Conservation (phyloP, 1,140 invertebrate genomes). For the Marisa cornuarietis region DNA sequence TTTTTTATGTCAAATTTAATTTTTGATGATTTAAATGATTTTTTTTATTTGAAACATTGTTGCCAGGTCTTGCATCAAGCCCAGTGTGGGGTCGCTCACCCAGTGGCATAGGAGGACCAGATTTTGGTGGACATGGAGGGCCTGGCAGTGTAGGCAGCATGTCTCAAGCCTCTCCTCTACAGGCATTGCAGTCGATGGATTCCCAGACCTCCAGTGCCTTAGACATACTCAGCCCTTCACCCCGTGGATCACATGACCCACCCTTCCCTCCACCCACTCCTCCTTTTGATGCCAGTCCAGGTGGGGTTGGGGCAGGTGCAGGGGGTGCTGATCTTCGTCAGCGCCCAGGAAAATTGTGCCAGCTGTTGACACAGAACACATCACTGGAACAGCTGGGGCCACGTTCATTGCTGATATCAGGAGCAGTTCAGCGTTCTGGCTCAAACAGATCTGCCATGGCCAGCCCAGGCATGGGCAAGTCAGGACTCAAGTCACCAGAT, state of each 20-base stretch:
- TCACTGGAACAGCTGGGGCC: conserved; percentile 18
- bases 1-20: no score
- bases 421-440: conserved; percentile 13
- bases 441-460: conserved; percentile 30
- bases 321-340: conserved; percentile 1
- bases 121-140: conserved; percentile 19
- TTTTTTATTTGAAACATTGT: background rate
- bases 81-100: conserved; percentile 30
- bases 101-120: conserved; percentile 10
- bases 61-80: conserved; percentile 19
- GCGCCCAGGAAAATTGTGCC: conserved; percentile 49
- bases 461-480: conserved; percentile 31
- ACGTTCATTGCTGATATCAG: background rate
- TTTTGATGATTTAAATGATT: no score
- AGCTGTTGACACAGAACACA: conserved; percentile 44
- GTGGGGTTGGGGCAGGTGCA: background rate
- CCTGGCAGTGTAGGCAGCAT: conserved; percentile 22
- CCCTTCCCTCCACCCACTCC: conserved; percentile 16
- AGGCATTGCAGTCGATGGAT: conserved; percentile 34
- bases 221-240: conserved; percentile 20
- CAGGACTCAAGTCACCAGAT: conserved; percentile 49
- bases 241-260: conserved; percentile 14
- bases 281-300: conserved; percentile 13
- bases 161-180: conserved; percentile 31
- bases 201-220: conserved; percentile 11